phyloP scores from a whole-genome alignment of 2,113 vertebrate genomes.

The Pardalotus punctatus region DNA sequence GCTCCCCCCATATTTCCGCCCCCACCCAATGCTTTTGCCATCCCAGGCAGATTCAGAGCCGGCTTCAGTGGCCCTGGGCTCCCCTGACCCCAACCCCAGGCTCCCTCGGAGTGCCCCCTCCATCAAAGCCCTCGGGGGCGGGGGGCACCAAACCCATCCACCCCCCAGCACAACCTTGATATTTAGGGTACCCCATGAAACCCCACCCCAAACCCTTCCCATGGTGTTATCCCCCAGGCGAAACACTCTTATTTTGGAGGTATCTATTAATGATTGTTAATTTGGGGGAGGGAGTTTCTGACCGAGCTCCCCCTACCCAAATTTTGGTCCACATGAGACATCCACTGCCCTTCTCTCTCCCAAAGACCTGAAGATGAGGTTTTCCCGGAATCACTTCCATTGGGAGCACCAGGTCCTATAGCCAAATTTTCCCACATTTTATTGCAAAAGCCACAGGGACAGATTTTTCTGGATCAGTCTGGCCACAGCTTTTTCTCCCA shows the following conservation, averaged over 20 bases:
- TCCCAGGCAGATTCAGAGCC: neutral
- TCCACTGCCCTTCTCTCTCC: too few relatives aligned
- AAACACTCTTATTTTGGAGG: neutral
- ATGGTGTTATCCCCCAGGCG: too few relatives aligned
- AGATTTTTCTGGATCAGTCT: neutral
- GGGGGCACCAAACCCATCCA: rapidly evolving
- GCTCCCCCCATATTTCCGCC: neutral
- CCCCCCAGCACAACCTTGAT: neutral
- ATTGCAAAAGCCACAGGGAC: neutral
- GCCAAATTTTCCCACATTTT: neutral
- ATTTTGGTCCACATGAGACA: rapidly evolving
- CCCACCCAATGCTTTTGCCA: neutral
- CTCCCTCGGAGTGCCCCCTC: neutral
- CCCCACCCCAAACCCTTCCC: neutral
- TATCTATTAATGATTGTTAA: neutral
- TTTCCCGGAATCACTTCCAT: neutral
- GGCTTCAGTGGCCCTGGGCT: neutral
- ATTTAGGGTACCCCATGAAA: neutral
- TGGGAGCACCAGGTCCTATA: neutral
- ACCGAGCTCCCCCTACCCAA: rapidly evolving
- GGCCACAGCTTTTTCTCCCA: rapidly evolving
- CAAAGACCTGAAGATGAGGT: too few relatives aligned
- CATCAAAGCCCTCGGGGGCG: rapidly evolving
- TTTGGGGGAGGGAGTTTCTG: neutral
- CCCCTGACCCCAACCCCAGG: neutral